Percentiles rank a stretch among this genome's conserved stretches.
These are phyloP conservation scores for Sthenelais limicola DNA, from an alignment of 2,888 invertebrate species.

Conservation along the genomic window DNA sequence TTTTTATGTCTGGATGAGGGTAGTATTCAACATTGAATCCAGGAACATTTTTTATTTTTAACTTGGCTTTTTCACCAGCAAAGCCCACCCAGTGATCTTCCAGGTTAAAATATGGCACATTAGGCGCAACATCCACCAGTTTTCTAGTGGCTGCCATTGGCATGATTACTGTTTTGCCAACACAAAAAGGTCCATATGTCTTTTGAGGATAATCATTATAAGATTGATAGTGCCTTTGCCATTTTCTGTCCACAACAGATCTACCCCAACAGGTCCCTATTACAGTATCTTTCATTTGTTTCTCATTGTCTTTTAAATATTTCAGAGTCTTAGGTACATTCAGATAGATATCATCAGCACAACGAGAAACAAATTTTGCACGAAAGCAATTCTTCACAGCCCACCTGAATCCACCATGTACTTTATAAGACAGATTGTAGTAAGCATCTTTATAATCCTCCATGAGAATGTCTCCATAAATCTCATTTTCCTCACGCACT, in stretches of 20 bases:
- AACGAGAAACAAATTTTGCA: not conserved
- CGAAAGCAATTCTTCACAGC: not conserved
- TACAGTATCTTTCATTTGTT: not conserved
- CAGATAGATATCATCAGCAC: not conserved
- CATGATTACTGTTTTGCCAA: not conserved
- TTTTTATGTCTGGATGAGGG: not conserved
- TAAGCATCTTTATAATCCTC: not conserved
- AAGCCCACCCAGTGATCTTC: not conserved
- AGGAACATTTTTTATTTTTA: not conserved
- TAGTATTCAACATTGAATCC: not conserved
- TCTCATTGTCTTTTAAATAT: not conserved
- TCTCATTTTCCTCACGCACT: not conserved
- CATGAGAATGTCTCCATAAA: not conserved
- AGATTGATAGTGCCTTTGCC: not conserved
- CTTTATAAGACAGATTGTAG: slow-evolving; percentile 1
- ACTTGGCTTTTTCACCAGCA: not conserved
- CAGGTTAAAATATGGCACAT: not conserved
- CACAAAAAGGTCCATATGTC: not conserved
- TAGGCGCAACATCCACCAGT: not conserved
- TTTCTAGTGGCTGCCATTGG: not conserved
- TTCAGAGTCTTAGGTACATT: not conserved
- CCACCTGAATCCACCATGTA: not conserved
- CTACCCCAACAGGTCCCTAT: not conserved
- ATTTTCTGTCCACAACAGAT: not conserved
- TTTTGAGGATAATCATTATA: not conserved